Evolutionary conservation across 2,113 vertebrate species (phyloP), one percentile per base, ranked within the genome.

Genomic region (Archilochus colubris): DNA sequence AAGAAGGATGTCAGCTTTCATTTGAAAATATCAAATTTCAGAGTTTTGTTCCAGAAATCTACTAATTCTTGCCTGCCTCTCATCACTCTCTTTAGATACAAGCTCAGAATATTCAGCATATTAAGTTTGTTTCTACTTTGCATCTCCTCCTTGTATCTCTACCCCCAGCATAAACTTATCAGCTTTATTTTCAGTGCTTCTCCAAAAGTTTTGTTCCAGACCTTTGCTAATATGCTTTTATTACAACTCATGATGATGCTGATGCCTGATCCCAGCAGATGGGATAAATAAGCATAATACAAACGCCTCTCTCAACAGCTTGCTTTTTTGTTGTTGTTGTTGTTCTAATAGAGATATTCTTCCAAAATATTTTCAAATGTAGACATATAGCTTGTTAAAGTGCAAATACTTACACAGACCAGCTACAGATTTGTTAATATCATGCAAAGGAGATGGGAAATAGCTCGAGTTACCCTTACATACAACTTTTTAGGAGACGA

Each of bases 241-340:
- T 77, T 69, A 73, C 38, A 27, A 14, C 2, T 51, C 24, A 4
- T 2, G 2, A 33, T 1, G 25, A 33, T 1, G 25, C 43, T 7
- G 54, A 40, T 3, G 1, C 30, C 55, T 46, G 48, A 61, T 15
- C 27, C 48, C 68, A 53, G 58, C 54, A 48, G 64, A 69, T 15
- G 36, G 53, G 21, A 44, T 50, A 66, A 64, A 64, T 2, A 4
- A 83, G 2, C 22, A 8, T 0, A 11, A 74, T 18, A 46, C 63
- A 80, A 73, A 80, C 18, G 12, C 36, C 36, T 88, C 74, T 28
- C 16, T 17, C 68, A 59, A 27, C 9, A 70, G 22, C 51, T 64
- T 62, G 59, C 12, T 5, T 19, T 22, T 50, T 68, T 55, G 40
- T 13, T 40, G 40, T 40, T 40, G 40, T 75, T 40, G 40, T 75